Evolutionary conservation across 2,797 vertebrate species (phyloP).

Genomic region (Tenualosa ilisha): DNA sequence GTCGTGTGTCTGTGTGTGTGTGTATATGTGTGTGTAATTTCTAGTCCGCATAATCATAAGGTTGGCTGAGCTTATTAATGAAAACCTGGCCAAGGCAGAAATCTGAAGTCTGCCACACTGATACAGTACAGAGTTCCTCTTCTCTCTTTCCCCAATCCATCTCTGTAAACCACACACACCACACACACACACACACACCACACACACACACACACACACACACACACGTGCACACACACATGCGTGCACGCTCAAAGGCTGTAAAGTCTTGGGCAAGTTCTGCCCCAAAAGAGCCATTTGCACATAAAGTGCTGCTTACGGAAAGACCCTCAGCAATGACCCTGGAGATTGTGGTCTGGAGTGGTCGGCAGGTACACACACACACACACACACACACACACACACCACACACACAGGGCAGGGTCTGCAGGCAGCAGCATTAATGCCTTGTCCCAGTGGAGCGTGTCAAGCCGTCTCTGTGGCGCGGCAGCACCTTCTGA

Average conservation of each 20-base stretch:
- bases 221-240: background rate
- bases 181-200: constrained; percentile 14
- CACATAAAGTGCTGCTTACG: too few species aligned
- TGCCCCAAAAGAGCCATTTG: too few species aligned
- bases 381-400: background rate
- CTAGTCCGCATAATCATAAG: constrained; percentile 71
- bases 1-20: background rate
- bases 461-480: background rate
- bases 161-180: background rate
- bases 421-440: background rate
- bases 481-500: background rate
- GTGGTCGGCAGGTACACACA: too few species aligned
- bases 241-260: background rate
- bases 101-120: background rate
- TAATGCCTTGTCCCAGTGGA: background rate
- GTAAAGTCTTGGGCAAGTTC: background rate
- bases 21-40: constrained; percentile 5
- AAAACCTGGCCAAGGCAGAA: constrained; percentile 57
- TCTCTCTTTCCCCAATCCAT: too few species aligned
- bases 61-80: constrained; percentile 68
- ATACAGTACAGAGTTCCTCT: background rate
- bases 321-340: too few species aligned
- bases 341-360: too few species aligned
- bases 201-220: background rate
- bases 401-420: background rate